Percentiles rank a stretch among this genome's conserved stretches.
Evolutionary conservation across 2,113 vertebrate species (phyloP).

Genomic region (Uria lomvia): DNA sequence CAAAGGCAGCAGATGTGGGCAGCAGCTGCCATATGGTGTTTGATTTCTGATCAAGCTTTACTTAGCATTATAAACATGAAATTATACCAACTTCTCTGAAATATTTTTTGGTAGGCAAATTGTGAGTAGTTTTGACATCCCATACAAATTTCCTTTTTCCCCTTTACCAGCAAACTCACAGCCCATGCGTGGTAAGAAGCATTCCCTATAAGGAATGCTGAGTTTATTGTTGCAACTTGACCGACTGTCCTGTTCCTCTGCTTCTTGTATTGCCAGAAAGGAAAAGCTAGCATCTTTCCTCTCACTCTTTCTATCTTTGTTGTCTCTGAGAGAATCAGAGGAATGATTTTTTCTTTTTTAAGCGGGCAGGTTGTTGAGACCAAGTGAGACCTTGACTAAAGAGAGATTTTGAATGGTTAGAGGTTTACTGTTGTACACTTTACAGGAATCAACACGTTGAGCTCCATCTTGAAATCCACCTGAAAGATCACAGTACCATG

Average conservation of each 20-base stretch:
- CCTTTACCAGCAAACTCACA: not conserved
- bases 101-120: not conserved
- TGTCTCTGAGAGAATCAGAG: not conserved
- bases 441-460: not conserved
- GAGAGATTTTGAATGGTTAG: not conserved
- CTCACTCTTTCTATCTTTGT: not conserved
- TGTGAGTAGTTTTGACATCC: not conserved
- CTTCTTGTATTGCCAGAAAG: not conserved
- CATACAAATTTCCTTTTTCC: not conserved
- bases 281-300: not conserved
- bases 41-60: not conserved
- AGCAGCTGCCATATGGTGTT: not conserved
- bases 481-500: not conserved
- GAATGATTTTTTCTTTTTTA: not conserved
- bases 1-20: not conserved
- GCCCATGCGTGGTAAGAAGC: rapidly evolving
- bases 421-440: not conserved
- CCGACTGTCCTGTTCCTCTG: not conserved
- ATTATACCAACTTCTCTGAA: not conserved
- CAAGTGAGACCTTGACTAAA: not conserved
- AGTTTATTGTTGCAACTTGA: not conserved
- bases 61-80: not conserved
- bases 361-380: not conserved
- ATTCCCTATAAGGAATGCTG: not conserved
- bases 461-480: not conserved